Evolutionary conservation across 1,140 invertebrate species (phyloP).

Genomic region (Calliphora vicina): DNA sequence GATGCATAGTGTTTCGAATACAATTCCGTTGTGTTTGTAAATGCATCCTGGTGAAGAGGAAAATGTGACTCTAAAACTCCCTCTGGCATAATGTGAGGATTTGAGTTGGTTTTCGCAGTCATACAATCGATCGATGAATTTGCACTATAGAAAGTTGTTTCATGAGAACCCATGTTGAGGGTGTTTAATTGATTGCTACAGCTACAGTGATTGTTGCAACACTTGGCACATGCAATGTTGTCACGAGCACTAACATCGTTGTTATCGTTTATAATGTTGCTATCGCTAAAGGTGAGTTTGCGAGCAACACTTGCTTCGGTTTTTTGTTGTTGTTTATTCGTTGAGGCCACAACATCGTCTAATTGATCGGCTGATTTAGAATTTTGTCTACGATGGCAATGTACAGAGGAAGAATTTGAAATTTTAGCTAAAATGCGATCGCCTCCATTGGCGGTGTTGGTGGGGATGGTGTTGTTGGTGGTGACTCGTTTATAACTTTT

Average conservation of each 20-base stretch:
- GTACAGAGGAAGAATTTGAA: neutral
- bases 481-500: slow-evolving; percentile 44
- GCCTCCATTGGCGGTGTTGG: neutral
- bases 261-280: slow-evolving; percentile 55
- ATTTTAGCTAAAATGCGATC: neutral
- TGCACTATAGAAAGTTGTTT: slow-evolving; percentile 61
- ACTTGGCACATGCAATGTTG: slow-evolving; percentile 43
- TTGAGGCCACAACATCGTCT: slow-evolving; percentile 42
- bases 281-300: slow-evolving; percentile 61
- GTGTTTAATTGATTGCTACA: neutral
- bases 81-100: slow-evolving; percentile 51
- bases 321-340: slow-evolving; percentile 16
- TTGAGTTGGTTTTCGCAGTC: slow-evolving; percentile 43
- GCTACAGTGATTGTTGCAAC: neutral
- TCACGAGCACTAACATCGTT: slow-evolving; percentile 49
- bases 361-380: slow-evolving; percentile 61
- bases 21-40: slow-evolving; percentile 15
- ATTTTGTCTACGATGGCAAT: slow-evolving; percentile 41
- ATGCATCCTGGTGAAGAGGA: slow-evolving; percentile 44
- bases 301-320: slow-evolving; percentile 37
- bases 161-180: slow-evolving; percentile 48
- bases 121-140: slow-evolving; percentile 59
- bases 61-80: slow-evolving; percentile 62
- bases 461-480: neutral
- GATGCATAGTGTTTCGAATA: neutral